phyloP scores from a whole-genome alignment of 2,113 vertebrate genomes.

The Acanthisitta chloris region DNA sequence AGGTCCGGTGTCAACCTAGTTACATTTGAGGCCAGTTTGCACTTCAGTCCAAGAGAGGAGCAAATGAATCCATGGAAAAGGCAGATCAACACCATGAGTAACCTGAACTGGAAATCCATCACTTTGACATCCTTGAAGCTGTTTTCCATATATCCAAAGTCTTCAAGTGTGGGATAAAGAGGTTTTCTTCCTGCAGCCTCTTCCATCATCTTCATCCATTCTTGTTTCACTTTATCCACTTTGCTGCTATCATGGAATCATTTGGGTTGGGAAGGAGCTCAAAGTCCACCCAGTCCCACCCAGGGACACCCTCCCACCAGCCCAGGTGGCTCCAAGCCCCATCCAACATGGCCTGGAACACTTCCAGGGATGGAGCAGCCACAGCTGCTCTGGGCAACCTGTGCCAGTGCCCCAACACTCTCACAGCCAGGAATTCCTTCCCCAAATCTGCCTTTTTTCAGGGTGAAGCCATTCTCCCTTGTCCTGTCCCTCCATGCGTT shows the following conservation, averaged over 20 bases:
- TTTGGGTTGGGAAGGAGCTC: not conserved
- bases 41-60: not conserved
- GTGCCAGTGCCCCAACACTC: not conserved
- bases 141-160: accelerated
- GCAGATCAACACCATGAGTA: too few relatives aligned
- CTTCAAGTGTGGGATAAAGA: accelerated
- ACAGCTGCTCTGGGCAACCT: not conserved
- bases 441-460: not conserved
- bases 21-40: accelerated
- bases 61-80: accelerated
- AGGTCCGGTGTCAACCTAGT: not conserved
- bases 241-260: accelerated
- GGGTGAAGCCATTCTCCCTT: not conserved
- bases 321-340: not conserved
- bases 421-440: not conserved
- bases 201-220: accelerated
- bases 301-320: accelerated
- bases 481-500: accelerated
- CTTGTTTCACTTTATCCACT: accelerated
- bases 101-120: accelerated
- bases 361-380: not conserved
- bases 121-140: accelerated
- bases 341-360: accelerated
- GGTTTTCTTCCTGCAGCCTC: accelerated
- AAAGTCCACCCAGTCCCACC: not conserved